Conservation (phyloP, 2,797 vertebrate genomes). For the Gobio occitaniae region DNA sequence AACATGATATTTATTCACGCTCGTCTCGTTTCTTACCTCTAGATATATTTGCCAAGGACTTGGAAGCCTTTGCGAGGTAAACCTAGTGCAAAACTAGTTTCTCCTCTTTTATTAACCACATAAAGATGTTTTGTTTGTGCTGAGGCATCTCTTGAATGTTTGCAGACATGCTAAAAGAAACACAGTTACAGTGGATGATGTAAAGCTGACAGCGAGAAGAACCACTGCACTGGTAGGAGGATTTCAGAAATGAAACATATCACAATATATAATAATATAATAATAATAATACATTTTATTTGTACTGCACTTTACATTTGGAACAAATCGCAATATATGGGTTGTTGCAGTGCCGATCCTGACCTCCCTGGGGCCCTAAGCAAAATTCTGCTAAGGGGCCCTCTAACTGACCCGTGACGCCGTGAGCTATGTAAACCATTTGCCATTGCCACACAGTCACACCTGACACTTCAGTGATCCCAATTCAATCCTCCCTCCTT, state of each 20-base stretch:
- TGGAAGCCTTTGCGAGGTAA: slow-evolving; percentile 95
- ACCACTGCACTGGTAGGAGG: slow-evolving; percentile 88
- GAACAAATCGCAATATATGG: too few relatives aligned
- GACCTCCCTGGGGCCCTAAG: too few relatives aligned
- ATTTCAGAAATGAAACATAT: not conserved
- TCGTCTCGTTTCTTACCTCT: slow-evolving; percentile 62
- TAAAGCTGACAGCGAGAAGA: slow-evolving; percentile 89
- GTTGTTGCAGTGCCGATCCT: too few relatives aligned
- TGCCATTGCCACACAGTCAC: too few relatives aligned
- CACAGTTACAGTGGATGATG: slow-evolving; percentile 89
- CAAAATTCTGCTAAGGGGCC: too few relatives aligned
- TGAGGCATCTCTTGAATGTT: not conserved
- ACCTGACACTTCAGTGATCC: too few relatives aligned
- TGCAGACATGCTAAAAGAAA: slow-evolving; percentile 91
- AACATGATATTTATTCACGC: not conserved
- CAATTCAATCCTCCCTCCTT: too few relatives aligned
- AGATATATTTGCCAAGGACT: slow-evolving; percentile 93
- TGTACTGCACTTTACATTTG: too few relatives aligned
- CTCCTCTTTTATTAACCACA: not conserved
- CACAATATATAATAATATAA: too few relatives aligned
- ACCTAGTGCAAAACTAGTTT: not conserved
- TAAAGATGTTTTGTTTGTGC: not conserved
- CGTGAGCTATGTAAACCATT: too few relatives aligned
- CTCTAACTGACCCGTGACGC: too few relatives aligned
- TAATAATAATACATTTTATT: too few relatives aligned